Percentiles rank a stretch among this genome's conserved stretches.
Evolutionary conservation across 2,888 invertebrate species (phyloP).

Genomic region (Patella caerulea): DNA sequence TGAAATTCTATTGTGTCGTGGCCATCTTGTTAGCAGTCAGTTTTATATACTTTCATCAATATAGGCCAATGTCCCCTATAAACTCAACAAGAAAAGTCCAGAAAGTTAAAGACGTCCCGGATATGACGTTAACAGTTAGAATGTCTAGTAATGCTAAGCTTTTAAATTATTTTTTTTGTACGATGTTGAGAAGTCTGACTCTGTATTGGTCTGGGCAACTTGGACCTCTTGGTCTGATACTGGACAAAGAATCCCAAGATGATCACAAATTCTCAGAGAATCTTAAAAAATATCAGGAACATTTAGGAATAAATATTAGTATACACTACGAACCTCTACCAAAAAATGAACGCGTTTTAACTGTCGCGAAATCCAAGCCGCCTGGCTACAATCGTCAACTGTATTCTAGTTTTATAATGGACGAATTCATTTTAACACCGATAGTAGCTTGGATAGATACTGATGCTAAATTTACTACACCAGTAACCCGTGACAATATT

Average conservation of each 20-base stretch:
- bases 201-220: neutral
- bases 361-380: neutral
- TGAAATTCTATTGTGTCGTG: no score
- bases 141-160: neutral
- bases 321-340: neutral
- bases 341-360: neutral
- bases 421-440: neutral
- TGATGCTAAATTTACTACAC: slow-evolving; percentile 5
- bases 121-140: slow-evolving; percentile 1
- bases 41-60: no score
- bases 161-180: neutral
- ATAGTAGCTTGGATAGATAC: neutral
- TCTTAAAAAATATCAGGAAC: neutral
- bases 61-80: no score
- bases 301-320: neutral
- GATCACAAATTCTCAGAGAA: neutral
- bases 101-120: neutral
- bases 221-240: neutral
- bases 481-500: neutral
- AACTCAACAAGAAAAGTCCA: no score
- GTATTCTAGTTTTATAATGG: neutral
- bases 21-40: no score
- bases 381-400: neutral
- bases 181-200: neutral
- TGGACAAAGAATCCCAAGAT: slow-evolving; percentile 1